A percentile compares a stretch with the other conserved stretches of the same genome.
Evolutionary conservation across 2,888 invertebrate genomes (phyloP).

Genomic region (Oxyteleia sp.): DNA sequence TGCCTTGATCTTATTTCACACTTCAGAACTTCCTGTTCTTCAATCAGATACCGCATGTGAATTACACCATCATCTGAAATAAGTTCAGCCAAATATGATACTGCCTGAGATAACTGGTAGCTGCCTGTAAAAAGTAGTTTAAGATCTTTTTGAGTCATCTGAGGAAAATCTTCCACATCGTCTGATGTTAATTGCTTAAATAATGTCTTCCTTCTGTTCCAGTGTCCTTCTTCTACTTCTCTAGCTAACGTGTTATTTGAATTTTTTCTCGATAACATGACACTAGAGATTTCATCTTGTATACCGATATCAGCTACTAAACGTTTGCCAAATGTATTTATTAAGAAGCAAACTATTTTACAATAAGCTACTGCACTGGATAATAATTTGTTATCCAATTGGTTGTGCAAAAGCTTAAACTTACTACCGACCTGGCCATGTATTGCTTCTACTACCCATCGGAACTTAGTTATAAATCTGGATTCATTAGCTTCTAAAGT

Average conservation of each 20-base stretch:
- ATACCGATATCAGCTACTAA: constrained; percentile 48
- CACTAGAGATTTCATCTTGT: constrained; percentile 52
- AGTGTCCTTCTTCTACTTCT: constrained; percentile 60
- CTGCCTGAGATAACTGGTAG: constrained; percentile 72
- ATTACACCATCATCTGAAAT: too few relatives aligned
- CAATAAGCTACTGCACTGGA: constrained; percentile 35
- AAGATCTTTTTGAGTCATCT: constrained; percentile 68
- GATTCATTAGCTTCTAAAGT: constrained; percentile 77
- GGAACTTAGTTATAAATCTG: too few relatives aligned
- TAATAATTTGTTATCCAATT: constrained; percentile 61
- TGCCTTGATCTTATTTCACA: constrained; percentile 40
- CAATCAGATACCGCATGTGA: too few relatives aligned
- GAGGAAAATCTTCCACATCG: constrained; percentile 37
- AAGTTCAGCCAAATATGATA: constrained; percentile 75
- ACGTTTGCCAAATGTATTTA: constrained; percentile 60
- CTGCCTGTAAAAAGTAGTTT: constrained; percentile 72
- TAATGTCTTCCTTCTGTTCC: constrained; percentile 52
- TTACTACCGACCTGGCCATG: constrained; percentile 67
- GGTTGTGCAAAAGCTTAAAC: constrained; percentile 50
- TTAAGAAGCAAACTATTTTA: constrained; percentile 44
- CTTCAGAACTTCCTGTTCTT: too few relatives aligned
- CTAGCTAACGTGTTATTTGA: constrained; percentile 59
- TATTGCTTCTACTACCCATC: constrained; percentile 70
- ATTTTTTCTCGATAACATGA: constrained; percentile 62
- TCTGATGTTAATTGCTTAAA: constrained; percentile 21